Evolutionary conservation across 2,888 invertebrate genomes (phyloP).

Genomic region (Campoplex nolae): DNA sequence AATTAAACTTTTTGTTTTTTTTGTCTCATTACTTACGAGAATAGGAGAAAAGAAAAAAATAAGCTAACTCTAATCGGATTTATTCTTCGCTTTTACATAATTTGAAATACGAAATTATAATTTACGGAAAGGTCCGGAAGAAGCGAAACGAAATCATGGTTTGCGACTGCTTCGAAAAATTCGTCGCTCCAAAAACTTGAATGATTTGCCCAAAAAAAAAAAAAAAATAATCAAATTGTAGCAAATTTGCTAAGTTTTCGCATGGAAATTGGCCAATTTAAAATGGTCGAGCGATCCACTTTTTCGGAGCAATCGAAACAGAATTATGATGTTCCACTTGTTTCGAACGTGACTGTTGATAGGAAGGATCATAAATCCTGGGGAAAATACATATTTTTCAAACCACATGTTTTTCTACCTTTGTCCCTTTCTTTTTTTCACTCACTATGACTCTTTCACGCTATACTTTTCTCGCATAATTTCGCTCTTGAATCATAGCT

Average conservation of each 20-base stretch:
- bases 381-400: not conserved
- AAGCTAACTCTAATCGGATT: not conserved
- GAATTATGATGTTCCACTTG: too few relatives aligned
- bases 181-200: too few relatives aligned
- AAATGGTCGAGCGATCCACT: too few relatives aligned
- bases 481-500: conserved; percentile 41
- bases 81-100: not conserved
- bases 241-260: too few relatives aligned
- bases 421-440: conserved; percentile 68
- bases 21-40: not conserved
- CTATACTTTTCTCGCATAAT: conserved; percentile 59
- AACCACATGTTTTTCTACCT: conserved; percentile 50
- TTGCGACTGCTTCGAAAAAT: too few relatives aligned
- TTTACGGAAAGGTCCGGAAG: not conserved
- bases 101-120: not conserved
- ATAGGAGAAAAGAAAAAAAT: not conserved
- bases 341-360: too few relatives aligned
- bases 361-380: not conserved
- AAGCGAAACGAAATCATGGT: too few relatives aligned
- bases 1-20: not conserved
- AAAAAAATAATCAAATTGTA: too few relatives aligned
- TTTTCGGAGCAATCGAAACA: too few relatives aligned
- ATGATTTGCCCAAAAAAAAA: too few relatives aligned
- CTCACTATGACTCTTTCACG: conserved; percentile 65
- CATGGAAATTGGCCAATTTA: too few relatives aligned